These are phyloP conservation scores for Centropus unirufus DNA, from an alignment of 2,113 vertebrate species.

Conservation along the genomic window DNA sequence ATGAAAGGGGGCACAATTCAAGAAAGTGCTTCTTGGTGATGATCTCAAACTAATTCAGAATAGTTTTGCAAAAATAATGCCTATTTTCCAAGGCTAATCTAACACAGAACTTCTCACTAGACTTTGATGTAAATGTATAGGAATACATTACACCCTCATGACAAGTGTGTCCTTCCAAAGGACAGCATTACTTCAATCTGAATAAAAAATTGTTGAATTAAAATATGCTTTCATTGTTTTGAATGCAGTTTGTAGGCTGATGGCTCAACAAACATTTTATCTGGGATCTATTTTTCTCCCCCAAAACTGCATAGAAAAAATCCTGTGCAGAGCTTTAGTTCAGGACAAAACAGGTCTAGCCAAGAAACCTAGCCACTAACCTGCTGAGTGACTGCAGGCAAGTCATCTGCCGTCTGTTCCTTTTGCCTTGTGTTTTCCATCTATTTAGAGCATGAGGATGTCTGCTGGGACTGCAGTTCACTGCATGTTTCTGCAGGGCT, in stretches of 20 bases:
- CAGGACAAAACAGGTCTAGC: neutral
- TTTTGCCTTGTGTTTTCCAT: neutral
- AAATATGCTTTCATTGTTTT: neutral
- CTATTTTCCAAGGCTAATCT: neutral
- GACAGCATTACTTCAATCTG: neutral
- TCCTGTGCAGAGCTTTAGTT: neutral
- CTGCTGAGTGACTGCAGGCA: constrained; percentile 42
- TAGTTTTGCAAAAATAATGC: neutral
- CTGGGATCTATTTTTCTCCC: neutral
- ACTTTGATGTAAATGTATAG: neutral
- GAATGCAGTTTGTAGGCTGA: neutral
- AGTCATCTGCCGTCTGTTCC: constrained; percentile 18
- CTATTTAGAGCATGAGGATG: neutral
- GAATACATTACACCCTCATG: neutral
- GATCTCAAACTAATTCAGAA: neutral
- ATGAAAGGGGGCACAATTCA: fast-evolving
- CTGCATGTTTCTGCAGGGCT: neutral
- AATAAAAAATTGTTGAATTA: neutral
- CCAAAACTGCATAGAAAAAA: neutral
- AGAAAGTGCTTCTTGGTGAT: neutral
- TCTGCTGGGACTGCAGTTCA: neutral
- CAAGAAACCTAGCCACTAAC: neutral
- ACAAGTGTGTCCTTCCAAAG: neutral
- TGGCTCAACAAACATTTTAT: neutral
- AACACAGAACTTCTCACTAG: neutral